Percentiles rank a stretch among this genome's conserved stretches.
phyloP scores from a whole-genome alignment of 2,888 invertebrate species.

The Taenaris catops region DNA sequence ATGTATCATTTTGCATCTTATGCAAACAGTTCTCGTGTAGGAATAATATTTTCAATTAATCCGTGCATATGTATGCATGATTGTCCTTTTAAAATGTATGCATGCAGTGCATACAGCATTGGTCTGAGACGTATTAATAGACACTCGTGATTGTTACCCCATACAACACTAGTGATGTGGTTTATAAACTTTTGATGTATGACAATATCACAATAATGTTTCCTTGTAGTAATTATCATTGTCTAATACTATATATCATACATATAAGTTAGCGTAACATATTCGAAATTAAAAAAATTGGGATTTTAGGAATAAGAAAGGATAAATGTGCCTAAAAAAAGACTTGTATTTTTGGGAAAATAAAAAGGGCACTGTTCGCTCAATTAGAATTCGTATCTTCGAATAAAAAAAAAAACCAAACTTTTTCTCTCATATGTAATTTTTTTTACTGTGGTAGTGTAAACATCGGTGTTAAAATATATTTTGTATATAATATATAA shows the following conservation, averaged over 20 bases:
- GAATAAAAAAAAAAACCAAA: not conserved
- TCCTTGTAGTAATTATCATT: not conserved
- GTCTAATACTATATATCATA: not conserved
- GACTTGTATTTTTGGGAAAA: slow-evolving; percentile 1
- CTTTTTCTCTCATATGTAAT: not conserved
- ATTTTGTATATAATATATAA: slow-evolving; percentile 6
- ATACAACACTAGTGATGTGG: too few species aligned
- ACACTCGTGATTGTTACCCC: too few species aligned
- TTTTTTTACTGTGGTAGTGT: not conserved
- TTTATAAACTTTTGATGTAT: too few species aligned
- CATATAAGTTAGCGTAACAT: not conserved
- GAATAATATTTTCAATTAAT: too few species aligned
- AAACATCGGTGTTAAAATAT: slow-evolving; percentile 8
- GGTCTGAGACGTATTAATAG: too few species aligned
- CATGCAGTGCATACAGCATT: too few species aligned
- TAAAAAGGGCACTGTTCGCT: slow-evolving; percentile 1
- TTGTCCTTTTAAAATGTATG: too few species aligned
- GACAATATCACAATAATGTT: not conserved
- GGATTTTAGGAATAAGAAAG: not conserved
- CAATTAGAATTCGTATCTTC: not conserved
- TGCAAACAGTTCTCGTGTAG: too few species aligned
- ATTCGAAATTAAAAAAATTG: not conserved
- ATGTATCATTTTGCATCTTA: too few species aligned
- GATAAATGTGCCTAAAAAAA: slow-evolving; percentile 1
- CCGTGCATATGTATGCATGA: too few species aligned